Conservation (phyloP, 2,113 vertebrate genomes). For the Eublepharis macularius region DNA sequence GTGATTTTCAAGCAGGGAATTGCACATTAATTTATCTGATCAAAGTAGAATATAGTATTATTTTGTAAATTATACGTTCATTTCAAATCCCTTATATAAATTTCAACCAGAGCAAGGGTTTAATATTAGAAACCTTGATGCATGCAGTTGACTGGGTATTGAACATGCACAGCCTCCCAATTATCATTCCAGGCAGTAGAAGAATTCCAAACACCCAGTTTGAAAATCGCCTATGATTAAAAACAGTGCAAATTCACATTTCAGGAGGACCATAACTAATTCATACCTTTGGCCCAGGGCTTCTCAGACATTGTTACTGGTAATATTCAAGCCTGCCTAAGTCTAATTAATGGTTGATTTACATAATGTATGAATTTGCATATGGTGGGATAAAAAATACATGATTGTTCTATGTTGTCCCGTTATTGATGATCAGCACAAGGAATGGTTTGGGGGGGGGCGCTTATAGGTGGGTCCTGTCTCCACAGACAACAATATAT, state of each 20-base stretch:
- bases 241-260: background rate
- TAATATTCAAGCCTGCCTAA: background rate
- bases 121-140: background rate
- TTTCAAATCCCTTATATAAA: background rate
- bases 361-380: background rate
- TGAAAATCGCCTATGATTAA: background rate
- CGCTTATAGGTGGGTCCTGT: background rate
- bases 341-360: background rate
- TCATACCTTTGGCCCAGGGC: background rate
- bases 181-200: background rate
- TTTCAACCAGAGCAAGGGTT: background rate
- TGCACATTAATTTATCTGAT: background rate
- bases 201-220: background rate
- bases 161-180: too few species aligned
- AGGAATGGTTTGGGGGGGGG: background rate
- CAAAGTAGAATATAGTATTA: background rate
- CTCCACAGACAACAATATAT: background rate
- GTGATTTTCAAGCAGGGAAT: background rate
- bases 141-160: background rate
- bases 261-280: background rate
- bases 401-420: background rate
- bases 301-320: background rate
- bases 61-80: background rate
- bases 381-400: background rate
- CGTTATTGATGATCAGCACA: background rate